Conservation (phyloP, 1,140 invertebrate genomes). For the Sycobia sp. region DNA sequence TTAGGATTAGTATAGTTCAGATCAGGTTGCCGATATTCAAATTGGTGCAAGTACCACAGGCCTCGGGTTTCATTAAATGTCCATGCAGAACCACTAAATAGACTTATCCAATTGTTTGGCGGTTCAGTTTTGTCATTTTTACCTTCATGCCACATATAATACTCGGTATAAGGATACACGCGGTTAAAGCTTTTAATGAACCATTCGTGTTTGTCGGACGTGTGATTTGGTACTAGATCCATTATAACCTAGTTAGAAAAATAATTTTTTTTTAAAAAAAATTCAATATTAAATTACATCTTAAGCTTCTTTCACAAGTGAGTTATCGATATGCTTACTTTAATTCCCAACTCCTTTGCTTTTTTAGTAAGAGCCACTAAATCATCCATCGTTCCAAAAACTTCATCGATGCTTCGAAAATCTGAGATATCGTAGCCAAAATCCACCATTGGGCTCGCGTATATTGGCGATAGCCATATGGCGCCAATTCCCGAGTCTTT, state of each 20-base stretch:
- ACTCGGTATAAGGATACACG: conserved; percentile 69
- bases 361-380: conserved; percentile 64
- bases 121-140: conserved; percentile 39
- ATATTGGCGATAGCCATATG: conserved; percentile 73
- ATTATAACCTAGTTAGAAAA: conserved; percentile 45
- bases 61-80: conserved; percentile 47
- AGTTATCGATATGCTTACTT: conserved; percentile 36
- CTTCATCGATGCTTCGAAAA: conserved; percentile 65
- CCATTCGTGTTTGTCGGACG: conserved; percentile 76
- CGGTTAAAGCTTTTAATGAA: conserved; percentile 67
- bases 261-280: neutral
- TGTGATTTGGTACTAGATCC: conserved; percentile 71
- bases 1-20: conserved; percentile 68
- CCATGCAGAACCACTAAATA: conserved; percentile 64
- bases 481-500: conserved; percentile 59
- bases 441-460: conserved; percentile 69
- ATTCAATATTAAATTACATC: too few species aligned
- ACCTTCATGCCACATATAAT: conserved; percentile 73
- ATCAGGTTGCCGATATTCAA: conserved; percentile 64
- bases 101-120: conserved; percentile 69
- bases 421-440: conserved; percentile 72
- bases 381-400: conserved; percentile 69
- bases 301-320: neutral
- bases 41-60: conserved; percentile 66
- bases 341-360: conserved; percentile 59